phyloP scores from a whole-genome alignment of 64 coral and sea anemone species.

The Dendronephthya gigantea region DNA sequence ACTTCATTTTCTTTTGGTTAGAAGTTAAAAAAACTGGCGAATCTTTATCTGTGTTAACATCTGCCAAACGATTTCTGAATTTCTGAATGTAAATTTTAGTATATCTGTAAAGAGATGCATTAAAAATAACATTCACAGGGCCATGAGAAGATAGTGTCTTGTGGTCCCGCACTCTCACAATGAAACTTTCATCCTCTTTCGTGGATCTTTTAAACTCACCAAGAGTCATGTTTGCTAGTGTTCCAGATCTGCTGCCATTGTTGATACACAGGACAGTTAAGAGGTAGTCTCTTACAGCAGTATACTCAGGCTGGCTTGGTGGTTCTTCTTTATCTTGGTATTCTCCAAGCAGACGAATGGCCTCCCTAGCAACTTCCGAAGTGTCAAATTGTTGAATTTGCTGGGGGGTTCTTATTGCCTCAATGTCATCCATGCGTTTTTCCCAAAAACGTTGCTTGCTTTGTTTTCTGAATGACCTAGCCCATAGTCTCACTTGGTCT shows the following conservation, averaged over 20 bases:
- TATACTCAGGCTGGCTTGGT: conserved; percentile 29
- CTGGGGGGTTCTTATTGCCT: conserved; percentile 28
- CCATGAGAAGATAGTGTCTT: conserved; percentile 37
- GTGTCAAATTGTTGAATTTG: conserved; percentile 16
- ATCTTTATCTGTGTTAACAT: too few species aligned
- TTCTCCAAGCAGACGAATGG: conserved; percentile 24
- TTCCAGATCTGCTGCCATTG: conserved; percentile 32
- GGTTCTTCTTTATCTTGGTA: not conserved
- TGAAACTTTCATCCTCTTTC: not conserved
- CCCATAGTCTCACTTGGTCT: conserved; percentile 27
- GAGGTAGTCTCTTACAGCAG: conserved; percentile 30
- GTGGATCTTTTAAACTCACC: conserved; percentile 8
- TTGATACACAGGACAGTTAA: conserved; percentile 25
- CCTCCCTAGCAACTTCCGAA: conserved; percentile 23
- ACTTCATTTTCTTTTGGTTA: too few species aligned
- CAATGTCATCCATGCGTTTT: conserved; percentile 27
- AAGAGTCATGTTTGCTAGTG: conserved; percentile 38
- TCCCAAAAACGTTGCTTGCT: conserved; percentile 33
- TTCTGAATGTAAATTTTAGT: conserved; percentile 5
- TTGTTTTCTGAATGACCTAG: conserved; percentile 24
- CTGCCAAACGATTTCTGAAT: not conserved
- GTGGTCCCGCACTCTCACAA: conserved; percentile 35
- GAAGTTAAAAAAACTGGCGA: too few species aligned
- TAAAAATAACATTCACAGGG: conserved; percentile 21
- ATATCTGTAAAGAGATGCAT: conserved; percentile 1